Evolutionary conservation across 2,113 vertebrate species (phyloP).

Genomic region (Passer domesticus): DNA sequence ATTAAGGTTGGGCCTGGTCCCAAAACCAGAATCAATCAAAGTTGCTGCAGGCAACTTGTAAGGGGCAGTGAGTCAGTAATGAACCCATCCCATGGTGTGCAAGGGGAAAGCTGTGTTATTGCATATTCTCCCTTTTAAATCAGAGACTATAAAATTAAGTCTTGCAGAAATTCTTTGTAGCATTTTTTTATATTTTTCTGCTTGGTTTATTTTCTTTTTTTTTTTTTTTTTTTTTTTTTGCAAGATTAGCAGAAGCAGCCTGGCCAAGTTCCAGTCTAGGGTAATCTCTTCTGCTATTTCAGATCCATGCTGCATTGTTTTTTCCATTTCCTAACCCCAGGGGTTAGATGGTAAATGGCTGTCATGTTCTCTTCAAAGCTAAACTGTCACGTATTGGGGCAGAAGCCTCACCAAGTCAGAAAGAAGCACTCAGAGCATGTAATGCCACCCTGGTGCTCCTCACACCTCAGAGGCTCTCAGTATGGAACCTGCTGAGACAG

Average conservation of each 20-base stretch:
- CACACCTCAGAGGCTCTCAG: neutral
- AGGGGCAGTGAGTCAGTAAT: neutral
- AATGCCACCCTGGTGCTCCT: neutral
- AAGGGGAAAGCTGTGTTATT: neutral
- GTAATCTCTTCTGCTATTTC: conserved; percentile 32
- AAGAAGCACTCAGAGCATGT: neutral
- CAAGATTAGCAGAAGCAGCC: conserved; percentile 6
- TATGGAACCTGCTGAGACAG: neutral
- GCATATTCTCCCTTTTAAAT: neutral
- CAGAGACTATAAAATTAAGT: neutral
- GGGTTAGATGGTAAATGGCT: neutral
- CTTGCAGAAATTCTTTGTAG: neutral
- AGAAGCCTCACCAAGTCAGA: neutral
- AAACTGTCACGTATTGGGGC: neutral
- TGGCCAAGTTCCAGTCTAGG: conserved; percentile 4
- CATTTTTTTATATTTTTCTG: neutral
- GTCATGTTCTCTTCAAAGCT: neutral
- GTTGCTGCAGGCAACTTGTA: neutral
- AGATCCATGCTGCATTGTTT: conserved; percentile 2
- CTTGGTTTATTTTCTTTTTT: neutral
- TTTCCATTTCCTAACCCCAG: neutral
- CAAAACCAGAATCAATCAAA: neutral
- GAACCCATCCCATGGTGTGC: neutral
- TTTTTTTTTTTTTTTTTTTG: neutral
- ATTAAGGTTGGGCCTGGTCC: neutral